Evolutionary conservation across 2,888 invertebrate species (phyloP).

Genomic region (Caenorhabditis zanzibari): DNA sequence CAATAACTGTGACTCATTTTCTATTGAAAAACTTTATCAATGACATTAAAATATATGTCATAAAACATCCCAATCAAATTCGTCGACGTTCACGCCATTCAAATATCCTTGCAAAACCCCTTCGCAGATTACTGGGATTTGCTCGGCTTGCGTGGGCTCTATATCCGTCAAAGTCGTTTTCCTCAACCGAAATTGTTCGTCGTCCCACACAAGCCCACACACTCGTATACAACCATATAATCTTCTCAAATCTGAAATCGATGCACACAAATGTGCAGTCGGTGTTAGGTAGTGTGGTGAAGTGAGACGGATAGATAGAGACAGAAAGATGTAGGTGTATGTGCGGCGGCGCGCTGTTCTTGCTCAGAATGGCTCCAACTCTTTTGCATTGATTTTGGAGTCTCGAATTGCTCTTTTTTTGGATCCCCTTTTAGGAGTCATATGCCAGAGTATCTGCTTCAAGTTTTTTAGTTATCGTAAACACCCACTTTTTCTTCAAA

Average conservation of each 20-base stretch:
- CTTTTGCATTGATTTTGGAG: not conserved
- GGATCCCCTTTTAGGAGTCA: too few relatives aligned
- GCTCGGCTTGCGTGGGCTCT: not conserved
- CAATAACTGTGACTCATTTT: too few relatives aligned
- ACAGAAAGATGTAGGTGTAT: conserved; percentile 10
- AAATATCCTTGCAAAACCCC: not conserved
- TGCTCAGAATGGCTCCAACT: not conserved
- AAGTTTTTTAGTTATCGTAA: too few relatives aligned
- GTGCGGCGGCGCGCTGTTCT: conserved; percentile 4
- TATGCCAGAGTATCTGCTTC: too few relatives aligned
- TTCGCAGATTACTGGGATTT: not conserved
- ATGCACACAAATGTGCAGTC: not conserved
- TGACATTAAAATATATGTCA: too few relatives aligned
- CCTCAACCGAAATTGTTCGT: not conserved
- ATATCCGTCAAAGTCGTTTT: not conserved
- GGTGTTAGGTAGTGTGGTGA: conserved; percentile 31
- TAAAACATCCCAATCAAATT: not conserved
- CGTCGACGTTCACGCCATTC: not conserved
- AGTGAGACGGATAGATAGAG: conserved; percentile 6
- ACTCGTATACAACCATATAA: too few relatives aligned
- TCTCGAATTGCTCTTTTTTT: too few relatives aligned
- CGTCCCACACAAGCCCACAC: too few relatives aligned
- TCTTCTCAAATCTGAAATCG: conserved; percentile 5
- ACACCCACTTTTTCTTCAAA: too few relatives aligned
- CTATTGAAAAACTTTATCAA: too few relatives aligned